A percentile compares a stretch with the other conserved stretches of the same genome.
Conservation (phyloP, 2,797 vertebrate species). For the Discoglossus pictus region DNA sequence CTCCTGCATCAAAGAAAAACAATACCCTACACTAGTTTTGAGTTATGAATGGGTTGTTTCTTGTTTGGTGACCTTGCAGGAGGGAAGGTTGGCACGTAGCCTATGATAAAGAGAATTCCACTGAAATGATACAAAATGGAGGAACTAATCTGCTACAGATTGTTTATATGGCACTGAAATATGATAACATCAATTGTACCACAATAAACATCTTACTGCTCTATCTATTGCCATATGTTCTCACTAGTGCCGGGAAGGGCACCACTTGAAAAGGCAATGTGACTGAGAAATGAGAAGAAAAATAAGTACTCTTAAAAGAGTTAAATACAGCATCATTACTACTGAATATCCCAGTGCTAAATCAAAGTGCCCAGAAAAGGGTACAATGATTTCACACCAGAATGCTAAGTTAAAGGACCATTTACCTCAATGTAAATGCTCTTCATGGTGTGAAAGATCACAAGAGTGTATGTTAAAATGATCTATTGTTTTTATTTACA, state of each 20-base stretch:
- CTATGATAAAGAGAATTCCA: constrained; percentile 21
- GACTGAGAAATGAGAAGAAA: no score
- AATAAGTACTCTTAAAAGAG: not conserved
- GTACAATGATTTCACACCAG: no score
- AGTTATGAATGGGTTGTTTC: no score
- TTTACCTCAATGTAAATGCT: no score
- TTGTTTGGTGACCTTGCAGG: constrained; percentile 38
- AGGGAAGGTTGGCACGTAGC: constrained; percentile 8
- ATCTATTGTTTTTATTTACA: no score
- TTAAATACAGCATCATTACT: not conserved
- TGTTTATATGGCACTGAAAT: constrained; percentile 42
- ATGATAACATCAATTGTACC: constrained; percentile 23
- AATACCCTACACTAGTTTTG: no score
- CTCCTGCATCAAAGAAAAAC: no score
- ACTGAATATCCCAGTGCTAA: no score
- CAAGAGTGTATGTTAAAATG: no score
- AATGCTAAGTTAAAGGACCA: no score
- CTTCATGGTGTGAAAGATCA: no score
- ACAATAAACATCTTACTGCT: constrained; percentile 34
- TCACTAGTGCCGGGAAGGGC: constrained; percentile 21
- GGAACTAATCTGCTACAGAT: constrained; percentile 36
- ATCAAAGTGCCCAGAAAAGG: no score
- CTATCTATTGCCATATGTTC: constrained; percentile 49
- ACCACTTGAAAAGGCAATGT: not conserved
- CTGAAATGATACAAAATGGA: constrained; percentile 35